Percentiles rank a stretch among this genome's conserved stretches.
Conservation (phyloP, 2,888 invertebrate genomes). For the Mesorhabditis sp. region DNA sequence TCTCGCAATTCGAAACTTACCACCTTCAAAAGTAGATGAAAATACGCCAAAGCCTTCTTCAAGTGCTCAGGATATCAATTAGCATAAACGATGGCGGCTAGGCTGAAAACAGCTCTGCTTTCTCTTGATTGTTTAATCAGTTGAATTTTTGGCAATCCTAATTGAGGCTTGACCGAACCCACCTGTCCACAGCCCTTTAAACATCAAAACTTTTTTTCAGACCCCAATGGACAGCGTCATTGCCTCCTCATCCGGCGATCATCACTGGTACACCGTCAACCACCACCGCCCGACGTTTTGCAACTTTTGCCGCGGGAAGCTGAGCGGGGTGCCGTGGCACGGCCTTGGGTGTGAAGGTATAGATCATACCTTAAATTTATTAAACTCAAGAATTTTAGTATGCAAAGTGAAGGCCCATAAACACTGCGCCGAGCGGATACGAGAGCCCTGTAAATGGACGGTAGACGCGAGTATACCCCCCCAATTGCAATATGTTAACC, state of each 20-base stretch:
- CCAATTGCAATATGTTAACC: constrained; percentile 36
- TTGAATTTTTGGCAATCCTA: too few relatives aligned
- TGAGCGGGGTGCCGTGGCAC: constrained; percentile 86
- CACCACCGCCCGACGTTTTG: constrained; percentile 64
- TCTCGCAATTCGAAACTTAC: too few relatives aligned
- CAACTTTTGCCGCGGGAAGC: constrained; percentile 89
- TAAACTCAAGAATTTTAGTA: constrained; percentile 62
- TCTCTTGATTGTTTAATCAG: too few relatives aligned
- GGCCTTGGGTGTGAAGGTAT: constrained; percentile 83
- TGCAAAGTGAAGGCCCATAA: constrained; percentile 97
- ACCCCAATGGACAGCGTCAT: constrained; percentile 18
- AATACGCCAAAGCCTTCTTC: too few relatives aligned
- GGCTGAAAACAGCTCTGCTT: too few relatives aligned
- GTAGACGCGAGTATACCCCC: constrained; percentile 77
- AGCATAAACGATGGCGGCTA: too few relatives aligned
- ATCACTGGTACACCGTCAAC: constrained; percentile 29
- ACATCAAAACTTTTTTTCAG: background rate
- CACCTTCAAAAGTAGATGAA: too few relatives aligned
- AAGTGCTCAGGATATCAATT: too few relatives aligned
- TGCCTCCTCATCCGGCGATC: constrained; percentile 23
- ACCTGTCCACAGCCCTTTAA: too few relatives aligned
- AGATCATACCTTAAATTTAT: background rate
- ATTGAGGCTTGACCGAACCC: too few relatives aligned
- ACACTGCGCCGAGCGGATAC: constrained; percentile 84
- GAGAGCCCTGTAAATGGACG: constrained; percentile 95